Evolutionary conservation across 2,797 vertebrate genomes (phyloP).

Genomic region (Pogonophryne albipinna): DNA sequence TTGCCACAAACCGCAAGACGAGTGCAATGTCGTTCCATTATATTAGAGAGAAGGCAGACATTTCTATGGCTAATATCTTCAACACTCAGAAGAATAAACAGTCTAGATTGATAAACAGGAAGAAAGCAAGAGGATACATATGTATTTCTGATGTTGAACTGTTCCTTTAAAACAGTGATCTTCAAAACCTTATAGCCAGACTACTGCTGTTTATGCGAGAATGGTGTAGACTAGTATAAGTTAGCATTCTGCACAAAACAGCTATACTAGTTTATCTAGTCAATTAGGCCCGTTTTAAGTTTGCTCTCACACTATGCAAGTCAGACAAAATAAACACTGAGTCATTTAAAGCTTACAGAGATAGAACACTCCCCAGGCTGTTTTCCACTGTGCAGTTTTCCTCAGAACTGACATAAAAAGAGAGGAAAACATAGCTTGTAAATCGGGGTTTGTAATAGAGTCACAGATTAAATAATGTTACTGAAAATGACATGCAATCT

Average conservation of each 20-base stretch:
- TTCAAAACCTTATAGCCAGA: not conserved
- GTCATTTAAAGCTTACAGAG: not conserved
- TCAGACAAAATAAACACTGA: not conserved
- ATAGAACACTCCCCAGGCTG: not conserved
- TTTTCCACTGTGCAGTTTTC: conserved; percentile 3
- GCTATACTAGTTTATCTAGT: not conserved
- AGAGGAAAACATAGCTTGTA: not conserved
- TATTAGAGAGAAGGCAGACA: too few species aligned
- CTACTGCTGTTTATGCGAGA: not conserved
- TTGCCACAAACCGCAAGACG: too few species aligned
- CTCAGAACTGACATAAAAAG: not conserved
- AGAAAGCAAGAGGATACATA: too few species aligned
- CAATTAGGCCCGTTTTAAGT: not conserved
- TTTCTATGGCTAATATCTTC: too few species aligned
- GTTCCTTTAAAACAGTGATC: not conserved
- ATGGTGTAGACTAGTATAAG: not conserved
- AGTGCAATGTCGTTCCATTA: too few species aligned
- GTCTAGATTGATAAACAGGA: too few species aligned
- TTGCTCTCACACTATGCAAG: not conserved
- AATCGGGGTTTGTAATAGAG: conserved; percentile 11
- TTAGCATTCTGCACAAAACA: not conserved
- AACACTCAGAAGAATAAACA: too few species aligned
- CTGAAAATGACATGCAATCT: not conserved
- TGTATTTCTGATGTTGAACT: too few species aligned
- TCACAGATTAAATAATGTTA: not conserved